Evolutionary conservation across 2,113 vertebrate genomes (phyloP).

Genomic region (Callipepla squamata): DNA sequence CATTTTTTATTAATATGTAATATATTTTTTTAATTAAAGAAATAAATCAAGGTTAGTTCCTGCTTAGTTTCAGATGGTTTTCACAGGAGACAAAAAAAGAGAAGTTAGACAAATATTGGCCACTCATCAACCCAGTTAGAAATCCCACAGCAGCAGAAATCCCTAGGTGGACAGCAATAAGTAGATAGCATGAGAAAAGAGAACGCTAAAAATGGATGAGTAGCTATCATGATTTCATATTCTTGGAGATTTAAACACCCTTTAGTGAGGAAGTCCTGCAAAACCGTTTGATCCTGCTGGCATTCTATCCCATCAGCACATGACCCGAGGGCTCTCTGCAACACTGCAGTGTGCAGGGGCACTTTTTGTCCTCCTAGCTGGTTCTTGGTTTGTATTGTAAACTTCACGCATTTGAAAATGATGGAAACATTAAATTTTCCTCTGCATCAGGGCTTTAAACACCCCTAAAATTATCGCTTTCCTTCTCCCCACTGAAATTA

Average conservation of each 20-base stretch:
- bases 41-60: constrained; percentile 70
- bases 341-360: not conserved
- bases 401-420: not conserved
- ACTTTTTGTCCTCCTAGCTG: not conserved
- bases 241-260: not conserved
- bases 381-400: not conserved
- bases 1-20: constrained; percentile 61
- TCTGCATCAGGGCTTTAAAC: not conserved
- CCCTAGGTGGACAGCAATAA: not conserved
- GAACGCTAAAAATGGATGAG: not conserved
- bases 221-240: not conserved
- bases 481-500: not conserved
- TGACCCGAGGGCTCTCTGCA: not conserved
- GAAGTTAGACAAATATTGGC: constrained; percentile 34
- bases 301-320: not conserved
- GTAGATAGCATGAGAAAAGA: constrained; percentile 16
- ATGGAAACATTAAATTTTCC: not conserved
- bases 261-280: not conserved
- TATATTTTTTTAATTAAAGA: constrained; percentile 66
- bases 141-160: constrained; percentile 32
- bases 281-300: not conserved
- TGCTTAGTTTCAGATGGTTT: constrained; percentile 55
- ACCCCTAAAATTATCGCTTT: not conserved
- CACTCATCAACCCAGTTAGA: constrained; percentile 8
- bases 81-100: constrained; percentile 54